Evolutionary conservation across 2,113 vertebrate genomes (phyloP), one percentile per base, ranked within the genome.

Genomic region (Coturnix japonica): DNA sequence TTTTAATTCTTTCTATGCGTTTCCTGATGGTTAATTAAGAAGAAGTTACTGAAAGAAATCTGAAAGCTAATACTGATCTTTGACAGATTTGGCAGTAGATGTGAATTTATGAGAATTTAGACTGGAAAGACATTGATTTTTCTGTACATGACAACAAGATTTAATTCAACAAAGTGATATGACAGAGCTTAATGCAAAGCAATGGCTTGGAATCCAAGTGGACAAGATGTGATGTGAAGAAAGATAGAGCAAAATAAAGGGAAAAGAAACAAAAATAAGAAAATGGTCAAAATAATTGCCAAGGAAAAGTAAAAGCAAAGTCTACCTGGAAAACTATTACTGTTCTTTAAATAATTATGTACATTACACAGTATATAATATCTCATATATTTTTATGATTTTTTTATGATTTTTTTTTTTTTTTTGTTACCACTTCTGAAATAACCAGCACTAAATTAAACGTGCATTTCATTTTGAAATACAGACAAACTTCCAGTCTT

Each of bases 91-190:
- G 22, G 4, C 11, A 47, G 9, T 47, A 22, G 20, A 64, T 2
- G 3, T 81, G 11, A 22, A 67, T 88, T 71, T 81, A 22, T n/a
- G 37, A 49, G 15, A 69, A 60, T 60, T 25, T 74, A 39, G 7
- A 80, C 74, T 87, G 49, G 35, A 71, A 94, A 94, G 30, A 8
- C 13, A 76, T 41, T 70, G 19, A 47, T 94, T 84, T 93, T 72
- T 46, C 33, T 90, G 47, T 90, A 80, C 15, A 6, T 31, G 25
- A 44, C 66, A 82, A 31, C 51, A 23, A 31, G 21, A 65, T 76
- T 90, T 76, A 53, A 79, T 66, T 20, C 44, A 85, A 72, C 12
- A 46, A 77, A 15, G 81, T 80, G 33, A 35, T 59, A 59, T 31
- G 21, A 63, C 26, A 80, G 17, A 54, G 13, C 18, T 67, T 89